Percentiles rank a stretch among this genome's conserved stretches.
phyloP scores from a whole-genome alignment of 2,888 invertebrate genomes.

The Synanthedon tipuliformis region DNA sequence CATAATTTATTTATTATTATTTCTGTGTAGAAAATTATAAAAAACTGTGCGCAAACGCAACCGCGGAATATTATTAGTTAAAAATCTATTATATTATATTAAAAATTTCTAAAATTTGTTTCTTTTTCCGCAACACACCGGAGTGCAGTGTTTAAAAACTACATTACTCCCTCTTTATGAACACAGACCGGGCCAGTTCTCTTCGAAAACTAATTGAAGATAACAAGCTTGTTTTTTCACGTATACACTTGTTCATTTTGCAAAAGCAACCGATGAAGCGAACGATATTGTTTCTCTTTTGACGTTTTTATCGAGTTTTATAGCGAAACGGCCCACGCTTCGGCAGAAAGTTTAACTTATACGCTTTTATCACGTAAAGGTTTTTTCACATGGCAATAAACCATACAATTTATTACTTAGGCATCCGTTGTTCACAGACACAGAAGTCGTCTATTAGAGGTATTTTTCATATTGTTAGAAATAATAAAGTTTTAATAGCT shows the following conservation, averaged over 20 bases:
- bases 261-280: conserved; percentile 28
- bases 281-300: conserved; percentile 41
- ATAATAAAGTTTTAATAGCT: neutral
- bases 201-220: conserved; percentile 41
- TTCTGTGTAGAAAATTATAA: too few relatives aligned
- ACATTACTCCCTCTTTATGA: conserved; percentile 46
- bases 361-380: conserved; percentile 5
- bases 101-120: too few relatives aligned
- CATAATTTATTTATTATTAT: too few relatives aligned
- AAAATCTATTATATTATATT: too few relatives aligned
- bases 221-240: conserved; percentile 57
- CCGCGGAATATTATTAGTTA: too few relatives aligned
- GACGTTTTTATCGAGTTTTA: conserved; percentile 25
- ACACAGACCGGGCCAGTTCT: conserved; percentile 29
- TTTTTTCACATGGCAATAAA: conserved; percentile 1
- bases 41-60: too few relatives aligned
- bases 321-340: conserved; percentile 8
- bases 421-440: neutral
- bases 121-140: too few relatives aligned
- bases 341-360: conserved; percentile 17
- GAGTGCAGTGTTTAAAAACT: conserved; percentile 8
- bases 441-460: neutral
- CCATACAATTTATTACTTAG: neutral
- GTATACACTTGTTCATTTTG: conserved; percentile 37
- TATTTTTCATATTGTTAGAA: neutral